Evolutionary conservation across 2,797 vertebrate genomes (phyloP).

Genomic region (Artibeus lituratus): DNA sequence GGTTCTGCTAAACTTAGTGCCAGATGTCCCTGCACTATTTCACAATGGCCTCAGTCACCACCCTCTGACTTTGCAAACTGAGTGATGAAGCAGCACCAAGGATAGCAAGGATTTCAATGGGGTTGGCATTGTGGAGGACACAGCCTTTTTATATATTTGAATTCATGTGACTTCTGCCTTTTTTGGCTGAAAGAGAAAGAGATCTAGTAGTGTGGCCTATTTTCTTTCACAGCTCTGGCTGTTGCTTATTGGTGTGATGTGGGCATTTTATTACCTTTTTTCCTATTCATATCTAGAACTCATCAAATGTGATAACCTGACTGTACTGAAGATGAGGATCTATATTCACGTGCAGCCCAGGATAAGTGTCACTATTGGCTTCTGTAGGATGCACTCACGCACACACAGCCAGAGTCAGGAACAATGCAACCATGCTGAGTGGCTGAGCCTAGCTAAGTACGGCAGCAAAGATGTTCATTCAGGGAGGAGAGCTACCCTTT

Average conservation of each 20-base stretch:
- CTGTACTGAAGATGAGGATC: not conserved
- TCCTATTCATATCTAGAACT: constrained; percentile 38
- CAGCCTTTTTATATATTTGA: constrained; percentile 31
- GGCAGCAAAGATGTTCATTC: not conserved
- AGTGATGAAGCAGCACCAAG: constrained; percentile 32
- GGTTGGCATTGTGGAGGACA: constrained; percentile 28
- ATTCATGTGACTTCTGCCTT: not conserved
- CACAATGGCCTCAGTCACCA: constrained; percentile 63
- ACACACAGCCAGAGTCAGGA: not conserved
- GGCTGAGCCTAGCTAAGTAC: not conserved
- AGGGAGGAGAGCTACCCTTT: not conserved
- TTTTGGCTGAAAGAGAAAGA: constrained; percentile 36
- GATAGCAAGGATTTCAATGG: constrained; percentile 9
- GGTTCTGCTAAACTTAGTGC: constrained; percentile 69
- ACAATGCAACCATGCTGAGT: accelerated
- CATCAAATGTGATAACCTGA: constrained; percentile 26
- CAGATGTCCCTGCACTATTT: constrained; percentile 47
- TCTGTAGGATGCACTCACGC: not conserved
- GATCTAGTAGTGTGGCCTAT: not conserved
- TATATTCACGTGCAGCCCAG: not conserved
- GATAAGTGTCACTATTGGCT: not conserved
- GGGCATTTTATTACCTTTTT: not conserved
- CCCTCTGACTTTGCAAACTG: constrained; percentile 24
- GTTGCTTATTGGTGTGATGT: not conserved
- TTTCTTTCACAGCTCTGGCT: constrained; percentile 27